A percentile compares a stretch with the other conserved stretches of the same genome.
These are phyloP conservation scores for Strix aluco DNA, from an alignment of 2,113 vertebrate species.

Conservation along the genomic window DNA sequence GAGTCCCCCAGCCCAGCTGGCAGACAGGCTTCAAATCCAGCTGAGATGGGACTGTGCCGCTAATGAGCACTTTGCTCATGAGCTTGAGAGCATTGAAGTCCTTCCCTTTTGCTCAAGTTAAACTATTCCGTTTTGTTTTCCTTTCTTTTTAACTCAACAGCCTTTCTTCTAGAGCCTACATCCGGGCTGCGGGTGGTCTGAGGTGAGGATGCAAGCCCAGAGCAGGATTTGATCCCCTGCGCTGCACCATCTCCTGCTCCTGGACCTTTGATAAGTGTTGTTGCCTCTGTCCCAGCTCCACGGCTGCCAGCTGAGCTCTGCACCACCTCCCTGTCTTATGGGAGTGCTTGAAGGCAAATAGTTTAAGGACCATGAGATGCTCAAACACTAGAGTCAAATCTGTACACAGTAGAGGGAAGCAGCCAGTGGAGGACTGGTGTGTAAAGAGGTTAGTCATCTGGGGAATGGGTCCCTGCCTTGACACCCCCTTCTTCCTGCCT, in stretches of 20 bases:
- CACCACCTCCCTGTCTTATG: not conserved
- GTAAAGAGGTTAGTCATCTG: not conserved
- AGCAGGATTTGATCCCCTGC: not conserved
- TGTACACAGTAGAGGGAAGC: not conserved
- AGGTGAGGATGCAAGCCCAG: not conserved
- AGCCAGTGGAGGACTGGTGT: not conserved
- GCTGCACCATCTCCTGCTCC: fast-evolving
- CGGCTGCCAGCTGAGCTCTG: not conserved
- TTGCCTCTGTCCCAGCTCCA: not conserved
- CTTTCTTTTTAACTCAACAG: not conserved
- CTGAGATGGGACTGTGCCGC: not conserved
- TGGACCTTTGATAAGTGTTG: not conserved
- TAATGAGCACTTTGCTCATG: not conserved
- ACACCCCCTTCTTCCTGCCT: not conserved
- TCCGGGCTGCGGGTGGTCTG: not conserved
- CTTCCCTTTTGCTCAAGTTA: not conserved
- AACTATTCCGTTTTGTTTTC: not conserved
- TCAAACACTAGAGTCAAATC: not conserved
- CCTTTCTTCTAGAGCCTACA: not conserved
- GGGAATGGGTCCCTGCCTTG: not conserved
- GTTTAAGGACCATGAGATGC: not conserved
- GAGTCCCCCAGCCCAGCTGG: not conserved
- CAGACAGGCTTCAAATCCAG: not conserved
- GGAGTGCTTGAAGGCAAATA: not conserved
- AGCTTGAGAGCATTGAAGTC: not conserved